Evolutionary conservation across 2,888 invertebrate species (phyloP).

Genomic region (Camponotus fellah): DNA sequence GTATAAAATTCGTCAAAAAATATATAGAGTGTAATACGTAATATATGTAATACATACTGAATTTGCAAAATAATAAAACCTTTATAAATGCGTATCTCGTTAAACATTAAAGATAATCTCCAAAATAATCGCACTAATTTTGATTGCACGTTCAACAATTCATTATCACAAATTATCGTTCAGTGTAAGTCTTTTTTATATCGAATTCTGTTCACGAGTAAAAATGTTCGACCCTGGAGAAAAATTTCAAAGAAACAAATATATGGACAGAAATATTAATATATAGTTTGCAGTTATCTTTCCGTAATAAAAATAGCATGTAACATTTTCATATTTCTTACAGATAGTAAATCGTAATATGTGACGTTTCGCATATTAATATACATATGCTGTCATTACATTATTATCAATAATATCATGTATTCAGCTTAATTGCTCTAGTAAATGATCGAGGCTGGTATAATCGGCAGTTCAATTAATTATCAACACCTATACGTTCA

Average conservation of each 20-base stretch:
- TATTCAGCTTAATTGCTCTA: background rate
- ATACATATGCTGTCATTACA: background rate
- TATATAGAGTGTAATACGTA: background rate
- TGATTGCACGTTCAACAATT: background rate
- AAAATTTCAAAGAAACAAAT: background rate
- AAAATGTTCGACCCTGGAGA: background rate
- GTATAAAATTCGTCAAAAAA: conserved; percentile 23
- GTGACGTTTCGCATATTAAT: background rate
- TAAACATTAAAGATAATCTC: background rate
- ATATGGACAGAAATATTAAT: background rate
- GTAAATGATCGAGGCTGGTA: conserved; percentile 36
- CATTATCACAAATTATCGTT: background rate
- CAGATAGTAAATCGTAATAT: background rate
- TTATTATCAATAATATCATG: background rate
- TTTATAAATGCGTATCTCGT: background rate
- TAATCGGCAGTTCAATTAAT: conserved; percentile 3
- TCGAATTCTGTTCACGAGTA: background rate
- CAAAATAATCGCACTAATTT: conserved; percentile 14
- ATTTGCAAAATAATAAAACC: conserved; percentile 12
- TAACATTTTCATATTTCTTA: background rate
- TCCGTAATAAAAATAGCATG: background rate
- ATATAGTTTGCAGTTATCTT: background rate
- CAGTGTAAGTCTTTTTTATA: background rate
- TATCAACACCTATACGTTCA: background rate
- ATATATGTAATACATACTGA: background rate